A percentile compares a stretch with the other conserved stretches of the same genome.
Evolutionary conservation across 2,113 vertebrate genomes (phyloP).

Genomic region (Boulengeromyrus knoepffleri): DNA sequence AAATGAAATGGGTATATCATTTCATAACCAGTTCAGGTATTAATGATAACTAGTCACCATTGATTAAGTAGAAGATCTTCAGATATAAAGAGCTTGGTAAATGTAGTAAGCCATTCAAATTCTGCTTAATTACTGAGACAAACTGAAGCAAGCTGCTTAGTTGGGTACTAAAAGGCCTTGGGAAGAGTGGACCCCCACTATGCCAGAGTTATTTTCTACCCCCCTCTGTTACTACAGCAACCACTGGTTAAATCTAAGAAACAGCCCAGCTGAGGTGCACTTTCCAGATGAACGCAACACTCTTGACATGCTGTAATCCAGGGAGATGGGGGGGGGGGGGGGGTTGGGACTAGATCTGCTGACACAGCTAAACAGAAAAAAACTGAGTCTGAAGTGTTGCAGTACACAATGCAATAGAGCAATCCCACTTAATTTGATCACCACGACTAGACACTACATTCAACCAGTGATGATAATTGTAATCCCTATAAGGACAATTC

Average conservation of each 20-base stretch:
- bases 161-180: not conserved
- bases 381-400: not conserved
- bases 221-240: slow-evolving; percentile 55
- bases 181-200: not conserved
- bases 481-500: not conserved
- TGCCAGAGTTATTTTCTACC: not conserved
- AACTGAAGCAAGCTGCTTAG: not conserved
- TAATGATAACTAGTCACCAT: not conserved
- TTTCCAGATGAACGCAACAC: not conserved
- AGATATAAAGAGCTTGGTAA: not conserved
- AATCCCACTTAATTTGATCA: not conserved
- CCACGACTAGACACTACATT: not conserved
- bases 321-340: not conserved
- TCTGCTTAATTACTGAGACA: not conserved
- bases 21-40: not conserved
- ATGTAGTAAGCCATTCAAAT: not conserved
- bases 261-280: not conserved
- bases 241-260: slow-evolving; percentile 40
- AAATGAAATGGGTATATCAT: not conserved
- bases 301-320: not conserved
- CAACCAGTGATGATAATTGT: not conserved
- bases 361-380: not conserved
- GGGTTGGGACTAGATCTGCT: not conserved
- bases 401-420: not conserved
- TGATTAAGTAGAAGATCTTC: not conserved